Conservation (phyloP, 2,113 vertebrate genomes). For the Amphiprion ocellaris region DNA sequence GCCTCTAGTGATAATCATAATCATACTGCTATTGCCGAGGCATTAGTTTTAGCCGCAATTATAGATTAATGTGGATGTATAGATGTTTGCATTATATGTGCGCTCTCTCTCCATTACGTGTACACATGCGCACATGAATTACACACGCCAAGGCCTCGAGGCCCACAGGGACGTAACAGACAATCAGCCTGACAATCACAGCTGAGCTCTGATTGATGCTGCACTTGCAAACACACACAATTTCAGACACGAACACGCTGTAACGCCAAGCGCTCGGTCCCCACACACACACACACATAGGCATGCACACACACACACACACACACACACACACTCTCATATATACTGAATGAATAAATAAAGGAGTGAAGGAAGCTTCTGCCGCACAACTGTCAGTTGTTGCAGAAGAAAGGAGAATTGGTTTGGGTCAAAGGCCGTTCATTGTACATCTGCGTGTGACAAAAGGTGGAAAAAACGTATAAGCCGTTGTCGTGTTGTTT, state of each 20-base stretch:
- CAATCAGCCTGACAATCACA: constrained; percentile 80
- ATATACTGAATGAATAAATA: background rate
- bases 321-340: constrained; percentile 12
- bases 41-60: constrained; percentile 69
- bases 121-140: constrained; percentile 47
- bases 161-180: constrained; percentile 65
- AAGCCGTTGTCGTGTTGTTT: background rate
- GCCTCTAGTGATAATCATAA: constrained; percentile 75
- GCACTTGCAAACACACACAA: constrained; percentile 56
- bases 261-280: constrained; percentile 47
- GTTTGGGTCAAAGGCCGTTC: background rate
- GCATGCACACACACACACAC: constrained; percentile 3
- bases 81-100: constrained; percentile 51
- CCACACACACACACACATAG: too few species aligned
- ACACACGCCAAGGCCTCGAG: constrained; percentile 63
- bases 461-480: constrained; percentile 5
- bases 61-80: constrained; percentile 73
- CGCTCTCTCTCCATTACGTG: constrained; percentile 25
- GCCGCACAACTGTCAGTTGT: constrained; percentile 11
- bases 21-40: constrained; percentile 62
- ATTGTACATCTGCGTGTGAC: background rate
- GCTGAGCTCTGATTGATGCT: constrained; percentile 79
- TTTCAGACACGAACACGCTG: constrained; percentile 48
- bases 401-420: background rate
- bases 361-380: constrained; percentile 39